A percentile compares a stretch with the other conserved stretches of the same genome.
Conservation (phyloP, 1,140 invertebrate species). For the Bombus affinis region DNA sequence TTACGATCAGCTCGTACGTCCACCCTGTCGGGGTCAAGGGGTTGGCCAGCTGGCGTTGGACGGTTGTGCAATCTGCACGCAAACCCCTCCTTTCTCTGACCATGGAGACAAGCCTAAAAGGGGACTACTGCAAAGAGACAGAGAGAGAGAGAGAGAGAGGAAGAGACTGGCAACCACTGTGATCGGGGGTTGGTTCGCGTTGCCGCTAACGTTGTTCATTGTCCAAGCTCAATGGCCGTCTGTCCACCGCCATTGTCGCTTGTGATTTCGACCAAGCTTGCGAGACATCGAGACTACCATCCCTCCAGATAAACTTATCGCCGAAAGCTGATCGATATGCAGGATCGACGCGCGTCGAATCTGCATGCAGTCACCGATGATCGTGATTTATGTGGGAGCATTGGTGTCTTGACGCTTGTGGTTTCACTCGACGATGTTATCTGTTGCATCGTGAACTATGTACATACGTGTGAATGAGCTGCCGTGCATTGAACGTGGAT, state of each 20-base stretch:
- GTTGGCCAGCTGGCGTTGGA: conserved; percentile 73
- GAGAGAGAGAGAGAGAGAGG: conserved; percentile 16
- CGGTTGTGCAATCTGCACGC: conserved; percentile 73
- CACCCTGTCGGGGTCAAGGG: conserved; percentile 71
- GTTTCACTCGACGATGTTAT: neutral
- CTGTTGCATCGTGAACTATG: too few relatives aligned
- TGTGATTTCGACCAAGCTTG: conserved; percentile 58
- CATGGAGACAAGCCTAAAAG: conserved; percentile 16
- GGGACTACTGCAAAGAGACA: neutral
- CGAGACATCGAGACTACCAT: conserved; percentile 28
- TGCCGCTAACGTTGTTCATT: conserved; percentile 62
- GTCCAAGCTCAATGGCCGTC: conserved; percentile 69
- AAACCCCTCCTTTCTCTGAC: conserved; percentile 56
- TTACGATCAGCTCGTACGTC: conserved; percentile 59
- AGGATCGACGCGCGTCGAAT: conserved; percentile 19
- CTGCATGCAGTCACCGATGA: conserved; percentile 2
- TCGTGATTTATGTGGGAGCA: conserved; percentile 53
- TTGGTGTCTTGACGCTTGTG: neutral
- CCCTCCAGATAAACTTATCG: conserved; percentile 56
- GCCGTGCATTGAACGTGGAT: neutral
- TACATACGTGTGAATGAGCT: neutral
- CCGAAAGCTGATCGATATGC: neutral
- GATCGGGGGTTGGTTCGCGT: conserved; percentile 58
- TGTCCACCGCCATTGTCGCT: conserved; percentile 66
- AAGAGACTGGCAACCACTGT: conserved; percentile 25